Base-by-base conservation (phyloP, 2,797 vertebrate species). In the Crenichthys baileyi region DNA sequence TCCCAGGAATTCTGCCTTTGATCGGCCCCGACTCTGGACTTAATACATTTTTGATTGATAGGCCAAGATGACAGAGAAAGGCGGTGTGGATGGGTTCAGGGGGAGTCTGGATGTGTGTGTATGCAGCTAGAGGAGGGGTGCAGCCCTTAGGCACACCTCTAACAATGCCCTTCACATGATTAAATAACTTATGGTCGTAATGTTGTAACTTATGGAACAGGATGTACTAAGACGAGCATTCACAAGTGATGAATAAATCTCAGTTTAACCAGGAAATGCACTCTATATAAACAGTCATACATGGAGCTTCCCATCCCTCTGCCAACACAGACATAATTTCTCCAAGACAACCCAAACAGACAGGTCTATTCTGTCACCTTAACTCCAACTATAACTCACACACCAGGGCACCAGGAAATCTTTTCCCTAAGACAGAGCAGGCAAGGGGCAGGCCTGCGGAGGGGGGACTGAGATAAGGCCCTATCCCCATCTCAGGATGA, bases 1-100 rank as follows among this genome's bases (percentile, higher is more conserved):
- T 97, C 96, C 95, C 91, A 97, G 96, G 97, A 97, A 98, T 97
- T 88, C 90, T 97, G 96, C 96, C 97, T 97, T 97, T 97, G 97
- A 97, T 98, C 96, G 96, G 96, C 96, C 95, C 95, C 95, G 95
- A 96, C 96, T 97, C 96, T 94, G 94, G 96, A 97, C 96, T 98
- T 98, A 97, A 98, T 98, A 97, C 96, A 97, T 96, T 98, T 98
- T 97, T 97, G 96, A 97, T 97, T 98, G 97, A 99, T 98, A 97
- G 97, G 94, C 94, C 77, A 91, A 95, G 95, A 95, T 95, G 95
- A 97, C 97, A 95, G 95, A 92, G 95, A 95, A 90, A 94, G 95
- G 95, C 94, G 90, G 92, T 76, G 88, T 90, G 86, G 84, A 85
- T 83, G 89, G 87, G 88, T 85, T 83, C 77, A 75, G 76, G 84